These are phyloP conservation scores for Pantherophis guttatus DNA, from an alignment of 2,113 vertebrate genomes.

Conservation along the genomic window DNA sequence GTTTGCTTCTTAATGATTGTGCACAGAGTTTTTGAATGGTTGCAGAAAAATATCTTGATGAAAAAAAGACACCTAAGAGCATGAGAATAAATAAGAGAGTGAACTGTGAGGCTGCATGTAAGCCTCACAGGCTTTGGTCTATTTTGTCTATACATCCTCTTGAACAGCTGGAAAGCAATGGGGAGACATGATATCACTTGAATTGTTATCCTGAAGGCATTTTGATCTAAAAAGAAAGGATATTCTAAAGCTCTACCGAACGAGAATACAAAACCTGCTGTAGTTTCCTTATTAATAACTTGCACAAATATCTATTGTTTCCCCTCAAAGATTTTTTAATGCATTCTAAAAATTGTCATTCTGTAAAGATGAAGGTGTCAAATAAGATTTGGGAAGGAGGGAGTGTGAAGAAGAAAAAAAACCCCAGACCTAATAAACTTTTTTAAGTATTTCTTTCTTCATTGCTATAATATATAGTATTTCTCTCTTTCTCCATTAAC, in stretches of 20 bases:
- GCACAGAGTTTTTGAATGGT: constrained; percentile 10
- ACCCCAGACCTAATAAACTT: neutral
- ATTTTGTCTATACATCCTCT: constrained; percentile 11
- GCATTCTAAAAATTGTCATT: neutral
- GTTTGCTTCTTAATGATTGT: constrained; percentile 37
- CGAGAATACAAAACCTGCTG: neutral
- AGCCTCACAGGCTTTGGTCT: constrained; percentile 24
- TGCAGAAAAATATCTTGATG: constrained; percentile 20
- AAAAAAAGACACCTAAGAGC: no score
- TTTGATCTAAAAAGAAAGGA: neutral
- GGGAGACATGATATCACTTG: constrained; percentile 18
- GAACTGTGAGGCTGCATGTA: neutral
- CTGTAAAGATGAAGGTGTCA: neutral
- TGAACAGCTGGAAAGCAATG: constrained; percentile 7
- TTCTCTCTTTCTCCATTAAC: neutral
- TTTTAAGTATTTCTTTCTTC: neutral
- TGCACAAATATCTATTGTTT: constrained; percentile 7
- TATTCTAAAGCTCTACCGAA: neutral
- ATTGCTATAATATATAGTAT: neutral
- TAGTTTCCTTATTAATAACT: constrained; percentile 14
- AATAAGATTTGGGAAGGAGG: neutral
- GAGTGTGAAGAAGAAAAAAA: neutral
- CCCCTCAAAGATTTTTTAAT: neutral
- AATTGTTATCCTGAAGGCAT: neutral
- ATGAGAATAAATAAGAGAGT: no score